These are phyloP conservation scores for Stenichneumon culpator DNA, from an alignment of 2,888 invertebrate species.

Conservation along the genomic window DNA sequence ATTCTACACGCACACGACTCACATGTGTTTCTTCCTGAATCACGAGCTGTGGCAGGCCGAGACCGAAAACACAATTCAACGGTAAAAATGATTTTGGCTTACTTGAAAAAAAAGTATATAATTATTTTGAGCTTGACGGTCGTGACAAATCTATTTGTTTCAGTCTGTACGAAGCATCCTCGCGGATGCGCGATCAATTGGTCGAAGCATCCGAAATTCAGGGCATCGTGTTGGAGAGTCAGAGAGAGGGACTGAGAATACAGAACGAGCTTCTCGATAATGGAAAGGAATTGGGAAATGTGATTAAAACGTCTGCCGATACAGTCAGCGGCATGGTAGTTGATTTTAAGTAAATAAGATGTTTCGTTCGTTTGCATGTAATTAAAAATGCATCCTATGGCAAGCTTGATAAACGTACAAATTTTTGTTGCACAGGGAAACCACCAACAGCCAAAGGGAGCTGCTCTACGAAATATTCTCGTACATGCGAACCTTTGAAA, in stretches of 20 bases:
- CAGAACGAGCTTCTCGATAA: conserved; percentile 86
- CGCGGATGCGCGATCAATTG: conserved; percentile 85
- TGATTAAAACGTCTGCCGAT: conserved; percentile 86
- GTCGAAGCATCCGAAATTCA: conserved; percentile 85
- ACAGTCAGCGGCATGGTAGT: conserved; percentile 85
- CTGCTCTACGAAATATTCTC: conserved; percentile 87
- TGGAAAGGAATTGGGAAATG: conserved; percentile 84
- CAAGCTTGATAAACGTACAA: not conserved
- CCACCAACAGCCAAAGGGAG: conserved; percentile 87
- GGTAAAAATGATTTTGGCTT: conserved; percentile 70
- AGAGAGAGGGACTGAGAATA: conserved; percentile 85
- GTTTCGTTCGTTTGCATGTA: not conserved
- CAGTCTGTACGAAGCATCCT: conserved; percentile 80
- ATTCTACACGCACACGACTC: conserved; percentile 89
- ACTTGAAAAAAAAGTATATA: no score
- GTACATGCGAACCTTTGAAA: conserved; percentile 87
- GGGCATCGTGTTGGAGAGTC: conserved; percentile 84
- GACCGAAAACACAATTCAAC: conserved; percentile 86
- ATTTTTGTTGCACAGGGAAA: conserved; percentile 80
- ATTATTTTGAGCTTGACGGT: no score
- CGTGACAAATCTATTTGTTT: not conserved
- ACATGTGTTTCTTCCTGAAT: conserved; percentile 89
- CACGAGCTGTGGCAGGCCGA: conserved; percentile 89
- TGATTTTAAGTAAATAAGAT: conserved; percentile 84
- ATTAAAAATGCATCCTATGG: not conserved